Percentiles rank a stretch among this genome's conserved stretches.
phyloP scores from a whole-genome alignment of 2,797 vertebrate species.

The Amblyopsis hoosieri region DNA sequence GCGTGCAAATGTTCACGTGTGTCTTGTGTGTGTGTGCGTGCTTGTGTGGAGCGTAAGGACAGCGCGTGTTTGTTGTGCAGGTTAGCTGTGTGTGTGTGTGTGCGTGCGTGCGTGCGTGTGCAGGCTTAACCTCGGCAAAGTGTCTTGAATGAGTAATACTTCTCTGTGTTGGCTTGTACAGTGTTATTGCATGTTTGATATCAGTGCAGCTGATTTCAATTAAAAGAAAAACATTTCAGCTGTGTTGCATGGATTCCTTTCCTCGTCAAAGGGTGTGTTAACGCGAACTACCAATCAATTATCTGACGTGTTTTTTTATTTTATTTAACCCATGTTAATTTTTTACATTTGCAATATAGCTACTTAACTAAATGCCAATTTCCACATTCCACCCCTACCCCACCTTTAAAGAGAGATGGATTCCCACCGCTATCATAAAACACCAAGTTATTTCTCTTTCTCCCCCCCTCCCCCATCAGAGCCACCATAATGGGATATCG shows the following conservation, averaged over 20 bases:
- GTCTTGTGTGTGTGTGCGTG: conserved; percentile 15
- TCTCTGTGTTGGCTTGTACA: conserved; percentile 93
- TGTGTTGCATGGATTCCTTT: conserved; percentile 70
- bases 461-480: conserved; percentile 33
- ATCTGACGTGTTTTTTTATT: conserved; percentile 36
- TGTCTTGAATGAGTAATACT: conserved; percentile 88
- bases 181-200: conserved; percentile 97
- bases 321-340: conserved; percentile 41
- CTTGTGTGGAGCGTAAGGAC: conserved; percentile 3
- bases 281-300: conserved; percentile 34
- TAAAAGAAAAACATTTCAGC: conserved; percentile 77
- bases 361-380: conserved; percentile 37
- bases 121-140: conserved; percentile 83
- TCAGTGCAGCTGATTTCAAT: conserved; percentile 94
- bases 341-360: conserved; percentile 41
- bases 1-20: conserved; percentile 29
- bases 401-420: conserved; percentile 33
- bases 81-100: conserved; percentile 19
- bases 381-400: conserved; percentile 35
- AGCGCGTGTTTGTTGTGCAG: conserved; percentile 60
- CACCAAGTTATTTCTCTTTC: conserved; percentile 61
- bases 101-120: neutral
- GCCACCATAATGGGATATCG: conserved; percentile 71
- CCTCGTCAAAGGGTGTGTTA: conserved; percentile 23
- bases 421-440: conserved; percentile 45